Evolutionary conservation across 2,797 vertebrate species (phyloP), one percentile per base, ranked within the genome.

Genomic region (Loriculus beryllinus): DNA sequence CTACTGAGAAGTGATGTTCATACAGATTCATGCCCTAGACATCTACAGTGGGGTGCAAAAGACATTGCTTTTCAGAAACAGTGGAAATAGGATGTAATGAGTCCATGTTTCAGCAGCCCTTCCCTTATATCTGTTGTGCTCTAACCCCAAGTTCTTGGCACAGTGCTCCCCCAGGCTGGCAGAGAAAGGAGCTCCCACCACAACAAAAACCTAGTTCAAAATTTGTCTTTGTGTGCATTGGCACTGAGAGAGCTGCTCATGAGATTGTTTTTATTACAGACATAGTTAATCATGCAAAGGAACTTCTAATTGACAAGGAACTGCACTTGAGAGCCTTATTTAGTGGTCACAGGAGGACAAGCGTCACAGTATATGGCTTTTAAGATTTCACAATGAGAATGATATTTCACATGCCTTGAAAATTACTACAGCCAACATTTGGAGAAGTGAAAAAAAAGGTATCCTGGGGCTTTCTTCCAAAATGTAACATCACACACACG

Each of bases 391-490:
- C 71, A 92, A 79, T 13, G 15, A 71, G 35, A 75, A 89, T 0
- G 3, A 57, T 69, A 91, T 40, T 68, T 52, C 43, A 52, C 25
- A 68, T 90, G 40, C 59, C 43, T 90, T 76, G 21, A 75, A 90
- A 76, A 67, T 69, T 90, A 56, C 92, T 79, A 33, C 29, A 33
- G 48, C 23, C 31, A 40, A 89, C 65, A 25, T 90, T 72, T 63
- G 47, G 11, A 72, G 69, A 81, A 39, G 26, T 20, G 52, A 45
- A 48, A 47, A 20, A 78, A 78, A 52, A 40, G 59, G 3, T 26
- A 25, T n/a, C n/a, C 33, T 35, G 5, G 57, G 86, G 75, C 86
- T 90, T 67, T 82, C 52, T 93, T 95, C 90, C 92, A 93, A 84
- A 68, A 43, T 26, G 7, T 62, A 95, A 77, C 86, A 95, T 90